Evolutionary conservation across 2,888 invertebrate genomes (phyloP), one percentile per base, ranked within the genome.

Genomic region (Macaria notata): DNA sequence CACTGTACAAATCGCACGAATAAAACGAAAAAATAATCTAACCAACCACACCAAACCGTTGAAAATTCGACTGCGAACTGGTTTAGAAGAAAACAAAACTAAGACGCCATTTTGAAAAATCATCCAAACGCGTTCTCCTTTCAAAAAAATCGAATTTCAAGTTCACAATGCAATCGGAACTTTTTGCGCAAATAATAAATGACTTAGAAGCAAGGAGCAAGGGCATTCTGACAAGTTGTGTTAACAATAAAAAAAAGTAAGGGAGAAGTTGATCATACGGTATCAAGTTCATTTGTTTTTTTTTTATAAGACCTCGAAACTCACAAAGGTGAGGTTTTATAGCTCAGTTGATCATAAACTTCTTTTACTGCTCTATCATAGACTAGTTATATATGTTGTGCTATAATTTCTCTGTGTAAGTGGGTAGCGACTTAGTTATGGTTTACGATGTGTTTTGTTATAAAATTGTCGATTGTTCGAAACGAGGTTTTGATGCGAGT

Each of bases 161-260:
- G 62, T 54, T 54, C 62, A 69, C 65, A 65, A 63, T 63, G 49
- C 59, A 49, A 33, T 41, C 19, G 46, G 46, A 48, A 9, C 74
- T 75, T 78, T 84, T 86, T 88, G 81, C 68, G 84, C 84, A 66
- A 79, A 72, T 75, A 72, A 78, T 71, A 76, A 75, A 75, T 73
- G 75, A 68, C 72, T 65, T 71, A 75, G 76, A 79, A 78, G 82
- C 75, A 74, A 73, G 72, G 71, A 78, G 82, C 75, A 74, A 73
- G 72, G 71, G 72, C 71, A 71, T 71, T 66, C 69, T 51, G 43
- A 49, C 42, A 45, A 74, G 76, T 70, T 70, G 76, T 65, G 76
- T 70, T 71, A 66, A 76, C 72, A 77, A 73, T 73, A 67, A 60
- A 59, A 59, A 59, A 56, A 49, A 47, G 45, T 55, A 77, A 73